Evolutionary conservation across 92 coral and sea anemone genomes (phyloP), one percentile per base, ranked within the genome.

Genomic region (Zoanthus sansibaricus): DNA sequence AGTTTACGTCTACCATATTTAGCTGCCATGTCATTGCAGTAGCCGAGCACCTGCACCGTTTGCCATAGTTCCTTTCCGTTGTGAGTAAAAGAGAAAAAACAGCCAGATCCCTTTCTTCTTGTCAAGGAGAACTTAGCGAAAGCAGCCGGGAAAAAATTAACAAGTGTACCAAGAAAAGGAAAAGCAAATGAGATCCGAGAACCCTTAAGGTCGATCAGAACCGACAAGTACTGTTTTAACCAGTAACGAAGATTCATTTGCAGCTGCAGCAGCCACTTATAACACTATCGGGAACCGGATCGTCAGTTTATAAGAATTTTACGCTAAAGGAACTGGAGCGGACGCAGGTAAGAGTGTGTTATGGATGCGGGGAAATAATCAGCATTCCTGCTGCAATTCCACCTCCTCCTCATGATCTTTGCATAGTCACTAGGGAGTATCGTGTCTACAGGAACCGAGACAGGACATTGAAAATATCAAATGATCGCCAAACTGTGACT

Each of bases 331-430:
- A 73, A 16, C 86, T 88, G 11, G 86, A 12, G 18, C 87, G 91
- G 55, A 91, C 89, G 49, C 82, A 71, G 67, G 89, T 83, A 61
- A 67, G 91, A 59, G 85, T 88, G 89, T 91, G 91, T 61, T 88
- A 88, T 68, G 86, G 90, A 46, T 45, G 90, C 32, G 75, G 82
- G 49, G 18, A 74, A 68, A 15, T 72, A 18, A 82, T 82, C 62
- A 71, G 88, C 25, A 76, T 80, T 32, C 93, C 90, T 17, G 90
- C 90, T 20, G 80, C 54, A 47, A 88, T 90, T 56, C 93, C 91
- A 82, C 71, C 76, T 56, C 91, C 93, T 31, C 93, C 91, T 16
- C 87, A 87, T 82, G 71, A 78, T 76, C 20, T 76, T 30, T 87
- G 89, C 73, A 47, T 87, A 14, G 93, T 83, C 46, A 77, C 83